Percentiles rank a stretch among this genome's conserved stretches.
phyloP scores from a whole-genome alignment of 2,888 invertebrate species.

The Stegophylla sp. region DNA sequence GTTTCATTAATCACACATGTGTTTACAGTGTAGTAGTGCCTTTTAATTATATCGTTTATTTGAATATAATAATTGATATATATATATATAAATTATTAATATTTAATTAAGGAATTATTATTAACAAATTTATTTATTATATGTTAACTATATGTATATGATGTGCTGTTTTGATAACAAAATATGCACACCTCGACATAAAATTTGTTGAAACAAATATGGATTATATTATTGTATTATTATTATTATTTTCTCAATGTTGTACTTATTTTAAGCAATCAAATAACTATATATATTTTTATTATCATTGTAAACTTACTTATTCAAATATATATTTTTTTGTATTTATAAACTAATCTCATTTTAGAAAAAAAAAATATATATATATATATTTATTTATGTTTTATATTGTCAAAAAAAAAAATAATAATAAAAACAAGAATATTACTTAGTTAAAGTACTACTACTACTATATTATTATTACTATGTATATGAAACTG shows the following conservation, averaged over 20 bases:
- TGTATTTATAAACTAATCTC: constrained; percentile 47
- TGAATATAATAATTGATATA: too few relatives aligned
- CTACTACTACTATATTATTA: too few relatives aligned
- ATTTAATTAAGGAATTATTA: constrained; percentile 54
- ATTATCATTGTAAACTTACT: constrained; percentile 41
- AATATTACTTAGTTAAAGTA: constrained; percentile 36
- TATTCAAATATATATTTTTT: constrained; percentile 55
- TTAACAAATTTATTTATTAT: constrained; percentile 54
- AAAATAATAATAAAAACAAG: too few relatives aligned
- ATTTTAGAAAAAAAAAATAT: neutral
- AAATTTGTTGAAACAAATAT: constrained; percentile 46
- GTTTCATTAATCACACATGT: constrained; percentile 45
- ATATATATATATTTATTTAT: neutral
- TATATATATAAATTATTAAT: constrained; percentile 53
- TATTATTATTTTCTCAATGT: constrained; percentile 49
- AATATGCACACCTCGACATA: constrained; percentile 36
- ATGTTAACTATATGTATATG: constrained; percentile 57
- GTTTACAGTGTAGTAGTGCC: constrained; percentile 55
- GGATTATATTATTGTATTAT: constrained; percentile 29
- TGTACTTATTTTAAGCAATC: constrained; percentile 58
- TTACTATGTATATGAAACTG: constrained; percentile 24
- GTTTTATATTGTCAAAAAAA: constrained; percentile 30
- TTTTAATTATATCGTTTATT: constrained; percentile 44
- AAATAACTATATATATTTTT: constrained; percentile 54
- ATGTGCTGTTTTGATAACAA: constrained; percentile 41